Conservation (phyloP, 1,140 invertebrate genomes). For the Lanistes nyassanus region DNA sequence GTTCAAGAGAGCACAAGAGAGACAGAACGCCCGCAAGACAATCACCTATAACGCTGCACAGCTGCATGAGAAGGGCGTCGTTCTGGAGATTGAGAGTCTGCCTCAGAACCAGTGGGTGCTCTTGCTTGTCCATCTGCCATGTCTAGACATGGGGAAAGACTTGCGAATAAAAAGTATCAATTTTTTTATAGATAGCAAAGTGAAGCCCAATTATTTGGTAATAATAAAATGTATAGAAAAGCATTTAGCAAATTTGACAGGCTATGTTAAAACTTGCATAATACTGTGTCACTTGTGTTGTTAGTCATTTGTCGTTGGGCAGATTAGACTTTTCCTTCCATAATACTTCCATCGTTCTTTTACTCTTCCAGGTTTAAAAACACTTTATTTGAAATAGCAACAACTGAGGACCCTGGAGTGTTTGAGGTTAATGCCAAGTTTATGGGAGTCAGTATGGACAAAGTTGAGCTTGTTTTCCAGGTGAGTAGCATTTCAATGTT, state of each 20-base stretch:
- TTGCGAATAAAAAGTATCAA: no score
- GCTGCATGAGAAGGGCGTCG: slow-evolving; percentile 79
- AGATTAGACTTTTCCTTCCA: not conserved
- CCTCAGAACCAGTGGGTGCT: slow-evolving; percentile 63
- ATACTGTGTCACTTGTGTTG: no score
- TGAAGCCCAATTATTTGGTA: not conserved
- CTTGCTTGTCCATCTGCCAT: not conserved
- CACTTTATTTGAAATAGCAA: slow-evolving; percentile 81
- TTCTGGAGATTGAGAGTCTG: slow-evolving; percentile 80
- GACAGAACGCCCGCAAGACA: slow-evolving; percentile 68
- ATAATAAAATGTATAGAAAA: not conserved
- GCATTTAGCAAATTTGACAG: not conserved
- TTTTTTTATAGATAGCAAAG: no score
- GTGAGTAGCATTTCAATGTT: slow-evolving; percentile 64
- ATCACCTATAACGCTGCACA: slow-evolving; percentile 80
- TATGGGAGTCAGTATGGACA: slow-evolving; percentile 83
- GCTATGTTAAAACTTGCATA: no score
- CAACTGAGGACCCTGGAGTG: slow-evolving; percentile 75
- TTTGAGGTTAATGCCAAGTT: slow-evolving; percentile 82
- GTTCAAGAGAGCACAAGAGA: slow-evolving; percentile 38
- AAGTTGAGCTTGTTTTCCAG: slow-evolving; percentile 78
- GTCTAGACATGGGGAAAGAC: no score
- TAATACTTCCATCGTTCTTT: not conserved
- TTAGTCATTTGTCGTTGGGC: not conserved
- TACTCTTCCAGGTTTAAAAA: slow-evolving; percentile 74